Evolutionary conservation across 2,797 vertebrate species (phyloP).

Genomic region (Lepidocolaptes lacrymiger): DNA sequence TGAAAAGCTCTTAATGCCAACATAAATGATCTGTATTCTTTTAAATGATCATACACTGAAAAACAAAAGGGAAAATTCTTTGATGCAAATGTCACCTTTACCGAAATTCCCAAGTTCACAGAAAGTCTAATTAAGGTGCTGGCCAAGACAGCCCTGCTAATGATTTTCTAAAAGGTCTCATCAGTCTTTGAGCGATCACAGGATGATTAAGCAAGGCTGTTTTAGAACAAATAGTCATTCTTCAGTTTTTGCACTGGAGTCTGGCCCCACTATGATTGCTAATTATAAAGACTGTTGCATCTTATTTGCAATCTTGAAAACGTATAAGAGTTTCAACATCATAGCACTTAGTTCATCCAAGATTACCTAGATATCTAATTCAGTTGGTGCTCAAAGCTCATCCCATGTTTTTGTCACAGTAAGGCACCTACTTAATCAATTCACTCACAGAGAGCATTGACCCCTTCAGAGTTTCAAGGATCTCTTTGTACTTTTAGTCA

Average conservation of each 20-base stretch:
- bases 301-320: slow-evolving; percentile 61
- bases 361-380: not conserved
- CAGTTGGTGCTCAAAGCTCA: not conserved
- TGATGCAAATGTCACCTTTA: slow-evolving; percentile 72
- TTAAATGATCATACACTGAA: slow-evolving; percentile 67
- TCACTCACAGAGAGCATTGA: not conserved
- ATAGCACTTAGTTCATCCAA: not conserved
- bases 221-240: slow-evolving; percentile 69
- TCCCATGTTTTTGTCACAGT: not conserved
- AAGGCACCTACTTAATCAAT: not conserved
- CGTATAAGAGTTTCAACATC: not conserved
- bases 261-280: slow-evolving; percentile 53
- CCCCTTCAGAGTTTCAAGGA: not conserved
- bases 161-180: slow-evolving; percentile 73
- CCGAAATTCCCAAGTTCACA: slow-evolving; percentile 58
- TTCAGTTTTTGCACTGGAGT: slow-evolving; percentile 59
- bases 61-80: slow-evolving; percentile 63
- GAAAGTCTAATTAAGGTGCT: slow-evolving; percentile 61
- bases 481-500: not conserved
- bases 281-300: slow-evolving; percentile 29
- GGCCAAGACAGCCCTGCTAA: slow-evolving; percentile 52
- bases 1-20: slow-evolving; percentile 41
- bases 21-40: slow-evolving; percentile 65
- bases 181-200: slow-evolving; percentile 66
- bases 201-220: slow-evolving; percentile 68